Evolutionary conservation across 2,797 vertebrate species (phyloP).

Genomic region (Pelodytes ibericus): DNA sequence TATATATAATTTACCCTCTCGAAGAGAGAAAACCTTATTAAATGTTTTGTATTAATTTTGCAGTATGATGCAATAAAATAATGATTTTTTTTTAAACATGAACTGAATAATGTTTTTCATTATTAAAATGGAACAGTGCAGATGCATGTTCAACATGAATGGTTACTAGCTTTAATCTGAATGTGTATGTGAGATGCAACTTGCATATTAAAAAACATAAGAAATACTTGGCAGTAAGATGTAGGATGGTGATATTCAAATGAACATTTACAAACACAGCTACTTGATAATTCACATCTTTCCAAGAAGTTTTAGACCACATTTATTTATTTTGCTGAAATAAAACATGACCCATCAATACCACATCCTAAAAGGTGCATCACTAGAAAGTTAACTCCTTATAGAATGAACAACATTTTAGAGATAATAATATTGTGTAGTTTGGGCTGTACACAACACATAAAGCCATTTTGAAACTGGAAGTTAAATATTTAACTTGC

Average conservation of each 20-base stretch:
- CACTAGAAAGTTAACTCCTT: not conserved
- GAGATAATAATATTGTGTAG: not conserved
- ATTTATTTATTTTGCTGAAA: not conserved
- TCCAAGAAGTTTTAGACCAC: too few species aligned
- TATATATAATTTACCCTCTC: constrained; percentile 42
- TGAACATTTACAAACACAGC: too few species aligned
- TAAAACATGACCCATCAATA: too few species aligned
- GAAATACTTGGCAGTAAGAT: too few species aligned
- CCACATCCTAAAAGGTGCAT: not conserved
- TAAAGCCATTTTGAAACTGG: not conserved
- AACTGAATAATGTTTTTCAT: too few species aligned
- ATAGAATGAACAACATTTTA: not conserved
- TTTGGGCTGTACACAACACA: not conserved
- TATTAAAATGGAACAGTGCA: too few species aligned
- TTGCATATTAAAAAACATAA: too few species aligned
- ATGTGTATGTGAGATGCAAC: too few species aligned
- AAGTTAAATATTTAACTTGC: not conserved
- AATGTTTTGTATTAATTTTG: constrained; percentile 38
- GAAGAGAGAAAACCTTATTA: constrained; percentile 29
- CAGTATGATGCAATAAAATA: constrained; percentile 45
- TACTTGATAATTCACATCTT: too few species aligned
- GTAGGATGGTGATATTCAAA: too few species aligned
- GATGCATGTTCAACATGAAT: too few species aligned
- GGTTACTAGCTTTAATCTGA: too few species aligned
- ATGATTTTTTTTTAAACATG: constrained; percentile 1